Base-by-base conservation (phyloP, 2,888 invertebrate species). In the Exephanes ischioxanthus region DNA sequence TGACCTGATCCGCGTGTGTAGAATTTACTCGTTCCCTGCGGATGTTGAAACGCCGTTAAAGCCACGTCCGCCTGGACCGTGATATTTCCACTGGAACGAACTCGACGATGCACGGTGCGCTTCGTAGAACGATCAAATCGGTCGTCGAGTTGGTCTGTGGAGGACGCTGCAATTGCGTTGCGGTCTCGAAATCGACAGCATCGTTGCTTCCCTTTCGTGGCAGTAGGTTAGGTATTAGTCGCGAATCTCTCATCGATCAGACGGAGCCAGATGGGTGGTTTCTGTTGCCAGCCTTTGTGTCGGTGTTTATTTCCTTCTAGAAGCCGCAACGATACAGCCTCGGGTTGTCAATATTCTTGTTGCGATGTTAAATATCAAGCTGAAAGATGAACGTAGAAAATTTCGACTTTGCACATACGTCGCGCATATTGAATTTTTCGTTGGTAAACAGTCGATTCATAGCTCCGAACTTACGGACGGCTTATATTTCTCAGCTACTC, bases 231-330 rank as follows among this genome's bases (percentile, higher is more conserved):
- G 61, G 30, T 45, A 61, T 73, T 45, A 61, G 61, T 73, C 26
- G 73, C 26, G n/a, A 30, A 73, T 73, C 16, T 22, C 58, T 73
- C 45, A 61, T 73, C 73, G 61, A 73, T 61, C 61, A 61, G 73
- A 61, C 6, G 26, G 22, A 45, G n/a, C 26, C 19, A 37, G n/a
- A 4, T 5, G 45, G 66, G 37, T 37, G 66, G 45, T 48, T 41
- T 37, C 41, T 19, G 19, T 66, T 41, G n/a, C 37, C 33, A 41
- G n/a, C 11, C 19, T 19, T n/a, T 66, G 3, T n/a, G 16, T 4
- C 41, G 33, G 19, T 66, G 33, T 37, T 41, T 19, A 19, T 19
- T 41, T 26, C 41, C 22, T 6, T 2, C 0, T 58, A 14, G 22
- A 2, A 72, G 22, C 41, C 26, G n/a, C 61, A 61, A 22, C 58